Conservation (phyloP, 1,140 invertebrate species). For the Tetranychus urticae region DNA sequence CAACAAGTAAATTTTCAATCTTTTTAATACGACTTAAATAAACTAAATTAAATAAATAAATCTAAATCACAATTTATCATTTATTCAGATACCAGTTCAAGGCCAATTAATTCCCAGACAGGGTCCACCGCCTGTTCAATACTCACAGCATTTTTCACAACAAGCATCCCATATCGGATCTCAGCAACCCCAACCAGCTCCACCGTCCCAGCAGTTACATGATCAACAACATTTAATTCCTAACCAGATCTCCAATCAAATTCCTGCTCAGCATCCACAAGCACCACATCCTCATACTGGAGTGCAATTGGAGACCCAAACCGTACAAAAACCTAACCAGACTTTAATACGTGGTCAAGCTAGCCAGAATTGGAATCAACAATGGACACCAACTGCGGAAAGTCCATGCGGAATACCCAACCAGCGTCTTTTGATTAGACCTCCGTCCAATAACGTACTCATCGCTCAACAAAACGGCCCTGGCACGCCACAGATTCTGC, state of each 20-base stretch:
- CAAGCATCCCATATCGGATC: background rate
- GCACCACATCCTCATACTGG: background rate
- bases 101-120: background rate
- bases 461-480: background rate
- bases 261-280: background rate
- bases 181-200: background rate
- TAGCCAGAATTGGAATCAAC: background rate
- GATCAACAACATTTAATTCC: background rate
- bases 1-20: too few relatives aligned
- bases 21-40: too few relatives aligned
- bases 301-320: background rate
- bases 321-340: background rate
- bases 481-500: background rate
- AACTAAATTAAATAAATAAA: too few relatives aligned
- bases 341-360: background rate
- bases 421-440: background rate
- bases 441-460: background rate
- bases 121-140: background rate
- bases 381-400: background rate
- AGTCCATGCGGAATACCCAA: background rate
- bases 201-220: background rate
- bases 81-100: too few relatives aligned
- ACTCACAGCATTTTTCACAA: background rate
- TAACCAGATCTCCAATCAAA: background rate
- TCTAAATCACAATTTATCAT: too few relatives aligned